Conservation (phyloP, 2,797 vertebrate species). For the Glyptemys insculpta region DNA sequence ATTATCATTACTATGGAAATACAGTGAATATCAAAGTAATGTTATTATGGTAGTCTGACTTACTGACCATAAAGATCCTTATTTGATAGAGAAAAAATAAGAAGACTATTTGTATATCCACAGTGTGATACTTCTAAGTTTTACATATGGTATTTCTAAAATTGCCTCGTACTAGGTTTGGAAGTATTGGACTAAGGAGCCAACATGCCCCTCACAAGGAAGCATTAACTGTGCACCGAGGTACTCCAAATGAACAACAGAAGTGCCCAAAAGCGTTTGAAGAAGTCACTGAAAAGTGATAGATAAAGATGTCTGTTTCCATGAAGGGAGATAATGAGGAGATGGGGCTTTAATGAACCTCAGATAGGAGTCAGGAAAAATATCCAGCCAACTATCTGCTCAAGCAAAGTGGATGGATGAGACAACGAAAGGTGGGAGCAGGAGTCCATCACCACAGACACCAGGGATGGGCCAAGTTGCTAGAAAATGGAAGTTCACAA, state of each 20-base stretch:
- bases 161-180: background rate
- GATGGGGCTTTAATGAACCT: background rate
- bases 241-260: background rate
- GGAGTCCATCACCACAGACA: background rate
- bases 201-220: background rate
- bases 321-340: background rate
- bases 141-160: background rate
- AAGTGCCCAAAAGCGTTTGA: background rate
- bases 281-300: slow-evolving; percentile 15
- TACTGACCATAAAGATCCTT: background rate
- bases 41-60: background rate
- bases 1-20: background rate
- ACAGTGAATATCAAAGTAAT: background rate
- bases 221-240: background rate
- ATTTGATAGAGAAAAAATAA: background rate
- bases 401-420: background rate
- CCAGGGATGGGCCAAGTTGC: background rate
- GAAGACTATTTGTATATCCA: background rate
- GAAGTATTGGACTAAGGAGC: background rate
- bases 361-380: background rate
- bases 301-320: background rate
- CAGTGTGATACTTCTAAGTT: background rate
- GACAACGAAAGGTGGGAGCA: background rate
- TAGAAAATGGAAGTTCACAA: background rate
- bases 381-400: background rate